These are phyloP conservation scores for Eupeodes latifasciatus DNA, from an alignment of 2,888 invertebrate species.

Conservation along the genomic window DNA sequence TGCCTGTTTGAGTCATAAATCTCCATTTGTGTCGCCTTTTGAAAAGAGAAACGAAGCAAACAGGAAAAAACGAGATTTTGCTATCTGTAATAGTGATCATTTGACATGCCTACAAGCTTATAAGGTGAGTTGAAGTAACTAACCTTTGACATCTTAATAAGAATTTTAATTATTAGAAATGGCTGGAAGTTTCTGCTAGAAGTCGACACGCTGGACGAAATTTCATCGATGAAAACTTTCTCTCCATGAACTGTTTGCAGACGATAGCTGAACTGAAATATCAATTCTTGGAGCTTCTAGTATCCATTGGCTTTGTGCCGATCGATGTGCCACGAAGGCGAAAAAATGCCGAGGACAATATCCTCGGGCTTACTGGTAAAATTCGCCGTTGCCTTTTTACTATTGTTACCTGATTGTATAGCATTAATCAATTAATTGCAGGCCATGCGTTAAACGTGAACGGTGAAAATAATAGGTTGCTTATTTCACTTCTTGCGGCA, in stretches of 20 bases:
- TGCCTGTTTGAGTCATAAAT: slow-evolving; percentile 91
- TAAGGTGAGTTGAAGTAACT: slow-evolving; percentile 85
- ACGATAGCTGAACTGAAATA: slow-evolving; percentile 95
- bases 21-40: slow-evolving; percentile 91
- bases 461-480: slow-evolving; percentile 89
- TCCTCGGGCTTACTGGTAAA: slow-evolving; percentile 87
- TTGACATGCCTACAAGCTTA: slow-evolving; percentile 93
- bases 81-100: slow-evolving; percentile 94
- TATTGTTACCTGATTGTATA: background rate
- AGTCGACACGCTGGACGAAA: slow-evolving; percentile 89
- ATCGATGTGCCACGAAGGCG: slow-evolving; percentile 86
- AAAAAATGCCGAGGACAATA: slow-evolving; percentile 85
- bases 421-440: slow-evolving; percentile 49
- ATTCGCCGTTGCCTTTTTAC: background rate
- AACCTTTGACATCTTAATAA: no score
- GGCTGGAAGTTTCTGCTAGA: slow-evolving; percentile 89
- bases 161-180: slow-evolving; percentile 86
- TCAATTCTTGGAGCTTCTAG: slow-evolving; percentile 90
- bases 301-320: slow-evolving; percentile 92
- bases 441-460: slow-evolving; percentile 88
- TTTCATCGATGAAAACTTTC: slow-evolving; percentile 93
- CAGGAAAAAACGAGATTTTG: slow-evolving; percentile 90
- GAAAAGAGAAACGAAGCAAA: slow-evolving; percentile 89
- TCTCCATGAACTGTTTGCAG: slow-evolving; percentile 92
- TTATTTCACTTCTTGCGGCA: slow-evolving; percentile 94